phyloP scores from a whole-genome alignment of 2,888 invertebrate species.

The Gari tellinella region DNA sequence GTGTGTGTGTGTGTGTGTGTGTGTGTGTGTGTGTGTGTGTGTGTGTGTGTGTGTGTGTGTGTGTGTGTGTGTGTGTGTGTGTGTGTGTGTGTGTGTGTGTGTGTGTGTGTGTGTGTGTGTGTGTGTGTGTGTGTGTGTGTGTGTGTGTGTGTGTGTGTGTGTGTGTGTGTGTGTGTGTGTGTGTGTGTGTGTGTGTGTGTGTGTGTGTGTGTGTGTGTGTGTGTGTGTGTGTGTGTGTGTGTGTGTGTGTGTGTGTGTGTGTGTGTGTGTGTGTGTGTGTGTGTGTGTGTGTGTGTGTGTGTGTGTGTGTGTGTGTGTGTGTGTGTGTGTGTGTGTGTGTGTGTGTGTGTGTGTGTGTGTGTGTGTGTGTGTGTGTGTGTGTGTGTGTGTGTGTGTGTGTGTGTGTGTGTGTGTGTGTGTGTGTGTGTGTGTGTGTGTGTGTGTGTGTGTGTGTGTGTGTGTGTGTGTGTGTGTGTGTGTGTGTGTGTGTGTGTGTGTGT shows the following conservation, averaged over 20 bases:
- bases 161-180: too few species aligned
- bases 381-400: too few species aligned
- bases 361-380: constrained; percentile 12
- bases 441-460: too few species aligned
- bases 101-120: constrained; percentile 25
- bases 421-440: too few species aligned
- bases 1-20: constrained; percentile 20
- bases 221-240: too few species aligned
- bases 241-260: too few species aligned
- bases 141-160: constrained; percentile 12
- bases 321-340: constrained; percentile 25
- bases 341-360: constrained; percentile 17
- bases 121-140: constrained; percentile 17
- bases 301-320: constrained; percentile 24
- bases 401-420: too few species aligned
- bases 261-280: too few species aligned
- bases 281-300: constrained; percentile 1
- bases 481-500: constrained; percentile 11
- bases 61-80: constrained; percentile 25
- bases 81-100: constrained; percentile 24
- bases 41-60: constrained; percentile 26
- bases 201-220: too few species aligned
- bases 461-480: too few species aligned
- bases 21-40: constrained; percentile 23
- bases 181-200: too few species aligned